These are phyloP conservation scores for Myoxocephalus aenaeus DNA, from an alignment of 2,797 vertebrate genomes.

Conservation along the genomic window DNA sequence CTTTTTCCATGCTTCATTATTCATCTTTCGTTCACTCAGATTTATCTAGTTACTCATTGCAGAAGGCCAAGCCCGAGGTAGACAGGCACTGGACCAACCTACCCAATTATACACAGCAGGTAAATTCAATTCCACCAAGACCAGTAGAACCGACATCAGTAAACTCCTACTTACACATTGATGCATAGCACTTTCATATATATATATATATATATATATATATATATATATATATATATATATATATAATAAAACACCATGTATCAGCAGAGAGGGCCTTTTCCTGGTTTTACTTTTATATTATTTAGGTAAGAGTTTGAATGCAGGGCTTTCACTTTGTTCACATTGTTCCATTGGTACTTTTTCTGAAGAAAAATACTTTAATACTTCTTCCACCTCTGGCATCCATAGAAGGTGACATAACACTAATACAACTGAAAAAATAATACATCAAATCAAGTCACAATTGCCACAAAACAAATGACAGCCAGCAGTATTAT, in stretches of 20 bases:
- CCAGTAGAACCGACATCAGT: background rate
- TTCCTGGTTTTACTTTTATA: background rate
- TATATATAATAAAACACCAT: background rate
- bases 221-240: background rate
- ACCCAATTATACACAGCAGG: background rate
- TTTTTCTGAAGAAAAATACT: background rate
- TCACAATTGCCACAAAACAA: conserved; percentile 27
- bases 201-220: background rate
- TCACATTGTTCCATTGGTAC: background rate
- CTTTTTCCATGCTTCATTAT: background rate
- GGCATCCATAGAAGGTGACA: background rate
- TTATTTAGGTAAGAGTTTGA: background rate
- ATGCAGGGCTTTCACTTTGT: background rate
- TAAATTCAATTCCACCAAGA: background rate
- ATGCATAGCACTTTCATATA: too few species aligned
- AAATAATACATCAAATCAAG: conserved; percentile 6
- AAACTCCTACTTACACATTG: background rate
- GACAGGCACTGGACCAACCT: background rate
- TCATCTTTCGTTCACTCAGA: background rate
- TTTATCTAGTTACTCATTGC: background rate
- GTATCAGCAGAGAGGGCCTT: background rate
- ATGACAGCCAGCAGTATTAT: conserved; percentile 29
- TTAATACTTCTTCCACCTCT: background rate
- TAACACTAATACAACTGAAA: background rate
- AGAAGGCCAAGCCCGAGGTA: background rate